Percentiles rank a stretch among this genome's conserved stretches.
These are phyloP conservation scores for Dendrolimus kikuchii DNA, from an alignment of 1,140 invertebrate genomes.

Conservation along the genomic window DNA sequence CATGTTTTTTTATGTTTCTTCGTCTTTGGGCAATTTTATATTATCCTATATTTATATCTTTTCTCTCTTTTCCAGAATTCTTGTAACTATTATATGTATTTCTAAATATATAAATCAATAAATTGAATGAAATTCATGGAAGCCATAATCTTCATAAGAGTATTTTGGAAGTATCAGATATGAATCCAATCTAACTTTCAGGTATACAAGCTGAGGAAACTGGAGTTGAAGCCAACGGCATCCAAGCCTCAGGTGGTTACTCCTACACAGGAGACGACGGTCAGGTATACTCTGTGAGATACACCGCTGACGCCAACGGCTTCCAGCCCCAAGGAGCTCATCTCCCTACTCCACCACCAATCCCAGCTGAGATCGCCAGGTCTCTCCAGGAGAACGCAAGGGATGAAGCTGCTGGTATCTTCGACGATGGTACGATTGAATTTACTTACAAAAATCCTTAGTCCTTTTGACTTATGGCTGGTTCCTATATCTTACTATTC, in stretches of 20 bases:
- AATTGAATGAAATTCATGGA: too few species aligned
- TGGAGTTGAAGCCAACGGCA: conserved; percentile 68
- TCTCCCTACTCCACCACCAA: conserved; percentile 78
- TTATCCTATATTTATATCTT: too few species aligned
- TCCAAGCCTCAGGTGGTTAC: conserved; percentile 75
- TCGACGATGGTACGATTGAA: conserved; percentile 48
- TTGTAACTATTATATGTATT: too few species aligned
- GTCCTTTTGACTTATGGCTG: too few species aligned
- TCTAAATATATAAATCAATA: too few species aligned
- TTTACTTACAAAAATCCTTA: neutral
- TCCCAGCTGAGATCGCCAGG: conserved; percentile 76
- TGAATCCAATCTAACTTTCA: conserved; percentile 20
- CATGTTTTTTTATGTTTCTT: too few species aligned
- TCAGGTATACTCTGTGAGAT: conserved; percentile 73
- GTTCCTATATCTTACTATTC: too few species aligned
- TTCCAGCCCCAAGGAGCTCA: conserved; percentile 75
- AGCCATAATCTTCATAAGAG: too few species aligned
- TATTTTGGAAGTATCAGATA: too few species aligned
- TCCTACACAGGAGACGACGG: conserved; percentile 79
- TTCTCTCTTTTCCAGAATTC: too few species aligned
- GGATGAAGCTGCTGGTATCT: conserved; percentile 54
- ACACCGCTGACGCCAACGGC: conserved; percentile 72
- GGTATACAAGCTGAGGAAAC: conserved; percentile 56
- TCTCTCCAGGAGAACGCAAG: conserved; percentile 73
- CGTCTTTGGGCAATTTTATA: too few species aligned